Evolutionary conservation across 37 sponge, comb jelly and placozoan genomes (phyloP).

Genomic region (Oopsacas minuta): DNA sequence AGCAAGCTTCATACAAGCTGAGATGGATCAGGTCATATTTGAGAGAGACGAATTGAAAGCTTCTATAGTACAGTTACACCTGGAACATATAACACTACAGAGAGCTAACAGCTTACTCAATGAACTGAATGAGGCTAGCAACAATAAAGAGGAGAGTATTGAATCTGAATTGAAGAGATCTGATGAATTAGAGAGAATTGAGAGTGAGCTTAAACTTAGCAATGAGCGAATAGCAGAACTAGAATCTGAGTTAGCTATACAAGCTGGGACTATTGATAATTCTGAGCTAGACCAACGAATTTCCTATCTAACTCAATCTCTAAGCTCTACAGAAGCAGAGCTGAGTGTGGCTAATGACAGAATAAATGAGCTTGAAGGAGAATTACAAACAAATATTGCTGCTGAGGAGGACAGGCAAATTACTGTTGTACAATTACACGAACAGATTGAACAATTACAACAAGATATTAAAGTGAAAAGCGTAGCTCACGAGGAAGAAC

Average conservation of each 20-base stretch:
- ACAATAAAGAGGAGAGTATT: not conserved
- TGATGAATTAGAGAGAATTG: not conserved
- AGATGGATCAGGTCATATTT: conserved; percentile 10
- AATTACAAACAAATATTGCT: not conserved
- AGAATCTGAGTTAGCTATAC: not conserved
- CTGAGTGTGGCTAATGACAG: not conserved
- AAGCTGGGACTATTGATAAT: not conserved
- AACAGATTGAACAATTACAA: not conserved
- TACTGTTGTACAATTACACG: not conserved
- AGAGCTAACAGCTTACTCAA: not conserved
- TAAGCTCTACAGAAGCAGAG: not conserved
- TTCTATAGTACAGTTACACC: not conserved
- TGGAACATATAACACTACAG: not conserved
- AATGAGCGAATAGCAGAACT: not conserved
- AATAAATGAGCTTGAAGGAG: not conserved
- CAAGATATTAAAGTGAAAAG: not conserved
- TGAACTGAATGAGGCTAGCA: not conserved
- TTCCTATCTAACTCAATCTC: not conserved
- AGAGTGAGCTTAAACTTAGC: not conserved
- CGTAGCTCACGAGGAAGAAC: not conserved
- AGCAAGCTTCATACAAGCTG: not conserved
- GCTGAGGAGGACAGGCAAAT: not conserved
- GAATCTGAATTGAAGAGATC: not conserved
- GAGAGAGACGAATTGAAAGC: conserved; percentile 5
- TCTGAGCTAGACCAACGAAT: not conserved